Evolutionary conservation across 2,797 vertebrate genomes (phyloP).

Genomic region (Sebastiscus tertius): DNA sequence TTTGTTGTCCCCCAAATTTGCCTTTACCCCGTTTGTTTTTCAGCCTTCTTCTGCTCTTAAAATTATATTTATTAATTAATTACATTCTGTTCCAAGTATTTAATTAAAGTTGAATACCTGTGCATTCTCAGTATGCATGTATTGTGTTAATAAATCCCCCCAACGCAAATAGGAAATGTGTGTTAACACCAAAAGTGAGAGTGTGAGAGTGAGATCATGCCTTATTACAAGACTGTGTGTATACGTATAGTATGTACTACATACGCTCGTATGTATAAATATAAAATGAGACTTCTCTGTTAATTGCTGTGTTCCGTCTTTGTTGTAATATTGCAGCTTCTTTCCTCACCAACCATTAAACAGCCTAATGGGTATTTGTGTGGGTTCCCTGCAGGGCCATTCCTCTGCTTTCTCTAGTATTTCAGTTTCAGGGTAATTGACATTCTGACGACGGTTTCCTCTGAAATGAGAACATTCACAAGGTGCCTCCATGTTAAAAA

Average conservation of each 20-base stretch:
- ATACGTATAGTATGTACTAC: neutral
- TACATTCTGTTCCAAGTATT: neutral
- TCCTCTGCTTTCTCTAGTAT: neutral
- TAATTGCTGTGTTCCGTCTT: constrained; percentile 19
- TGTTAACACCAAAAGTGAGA: neutral
- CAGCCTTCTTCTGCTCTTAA: neutral
- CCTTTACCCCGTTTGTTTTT: neutral
- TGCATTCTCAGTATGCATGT: neutral
- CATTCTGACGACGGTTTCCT: constrained; percentile 6
- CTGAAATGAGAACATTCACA: neutral
- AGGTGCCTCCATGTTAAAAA: neutral
- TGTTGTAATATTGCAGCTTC: neutral
- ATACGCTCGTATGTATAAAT: neutral
- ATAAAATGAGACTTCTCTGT: neutral
- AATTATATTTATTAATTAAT: neutral
- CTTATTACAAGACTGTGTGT: neutral
- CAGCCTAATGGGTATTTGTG: constrained; percentile 15
- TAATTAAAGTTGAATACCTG: neutral
- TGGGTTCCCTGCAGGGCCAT: constrained; percentile 9
- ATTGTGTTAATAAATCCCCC: neutral
- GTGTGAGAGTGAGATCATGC: neutral
- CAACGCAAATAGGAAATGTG: neutral
- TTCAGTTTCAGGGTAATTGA: neutral
- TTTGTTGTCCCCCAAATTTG: neutral
- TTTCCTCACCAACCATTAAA: constrained; percentile 28